Conservation (phyloP, 2,888 invertebrate species). For the Lagria hirta region DNA sequence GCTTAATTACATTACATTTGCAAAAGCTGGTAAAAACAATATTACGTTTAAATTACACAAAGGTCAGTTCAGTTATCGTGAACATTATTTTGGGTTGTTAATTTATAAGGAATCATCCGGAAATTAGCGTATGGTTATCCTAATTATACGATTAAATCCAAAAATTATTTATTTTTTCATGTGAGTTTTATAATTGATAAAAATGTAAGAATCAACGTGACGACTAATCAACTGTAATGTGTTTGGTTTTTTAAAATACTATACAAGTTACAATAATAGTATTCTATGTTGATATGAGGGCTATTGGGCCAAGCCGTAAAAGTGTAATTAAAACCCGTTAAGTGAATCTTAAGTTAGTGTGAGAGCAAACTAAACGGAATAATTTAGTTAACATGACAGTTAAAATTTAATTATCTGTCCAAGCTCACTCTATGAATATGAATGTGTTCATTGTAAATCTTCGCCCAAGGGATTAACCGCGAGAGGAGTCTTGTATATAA, state of each 20-base stretch:
- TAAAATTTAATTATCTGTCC: constrained; percentile 53
- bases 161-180: too few relatives aligned
- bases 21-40: too few relatives aligned
- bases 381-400: constrained; percentile 52
- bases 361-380: constrained; percentile 43
- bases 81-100: too few relatives aligned
- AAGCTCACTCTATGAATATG: constrained; percentile 47
- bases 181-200: neutral
- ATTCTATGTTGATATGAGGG: neutral
- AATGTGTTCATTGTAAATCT: constrained; percentile 48
- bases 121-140: too few relatives aligned
- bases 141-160: too few relatives aligned
- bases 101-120: too few relatives aligned
- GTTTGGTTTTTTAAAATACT: neutral
- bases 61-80: too few relatives aligned
- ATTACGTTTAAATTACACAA: too few relatives aligned
- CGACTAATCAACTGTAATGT: neutral
- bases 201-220: neutral
- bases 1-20: too few relatives aligned
- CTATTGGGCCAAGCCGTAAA: constrained; percentile 9
- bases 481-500: constrained; percentile 42
- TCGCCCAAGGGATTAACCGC: constrained; percentile 40
- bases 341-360: constrained; percentile 29
- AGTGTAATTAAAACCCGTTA: constrained; percentile 25
- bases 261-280: neutral